Evolutionary conservation across 2,113 vertebrate genomes (phyloP), one percentile per base, ranked within the genome.

Genomic region (Atrichornis clamosus): DNA sequence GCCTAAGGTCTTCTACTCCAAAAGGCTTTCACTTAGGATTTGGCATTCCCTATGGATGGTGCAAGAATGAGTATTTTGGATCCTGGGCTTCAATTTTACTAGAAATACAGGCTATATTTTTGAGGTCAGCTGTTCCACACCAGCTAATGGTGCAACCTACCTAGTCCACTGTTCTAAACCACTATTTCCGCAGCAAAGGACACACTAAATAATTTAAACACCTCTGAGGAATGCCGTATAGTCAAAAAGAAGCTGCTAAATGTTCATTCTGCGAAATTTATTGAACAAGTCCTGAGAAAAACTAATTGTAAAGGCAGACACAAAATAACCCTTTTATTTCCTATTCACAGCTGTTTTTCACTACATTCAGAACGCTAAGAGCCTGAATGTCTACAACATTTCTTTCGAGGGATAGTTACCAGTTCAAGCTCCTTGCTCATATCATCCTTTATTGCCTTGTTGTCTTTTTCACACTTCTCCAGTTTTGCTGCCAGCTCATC

Each of bases 401-500:
- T 77, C 75, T 78, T 78, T 39, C 77, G 59, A 90, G 33, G 28
- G 80, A 82, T 23, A 84, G 47, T 97, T 98, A 98, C 99, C 97
- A 96, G 93, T 83, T 99, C 98, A 7, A 99, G 91, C 93, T 99
- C 98, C 76, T 94, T 97, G 82, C 97, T 98, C 98, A 98, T 97
- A 95, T 99, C 97, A 8, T 97, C 97, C 64, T 97, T 98, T 27
- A 98, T 80, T 3, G 83, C 56, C 91, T 95, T 98, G 35, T 98
- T 99, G 80, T 99, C 98, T 93, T 89, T 97, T 67, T 99, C 98
- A 6, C 96, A 98, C 70, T 96, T 96, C 64, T 99, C 98, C 90
- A 99, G 97, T 55, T 97, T 98, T 75, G 98, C 76, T 26, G 98
- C 90, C 82, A 98, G 97, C 27, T 99, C 98, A 32, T 99, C 98